These are phyloP conservation scores for Dendrophyllia cribrosa DNA, from an alignment of 64 coral and sea anemone genomes.

Conservation along the genomic window DNA sequence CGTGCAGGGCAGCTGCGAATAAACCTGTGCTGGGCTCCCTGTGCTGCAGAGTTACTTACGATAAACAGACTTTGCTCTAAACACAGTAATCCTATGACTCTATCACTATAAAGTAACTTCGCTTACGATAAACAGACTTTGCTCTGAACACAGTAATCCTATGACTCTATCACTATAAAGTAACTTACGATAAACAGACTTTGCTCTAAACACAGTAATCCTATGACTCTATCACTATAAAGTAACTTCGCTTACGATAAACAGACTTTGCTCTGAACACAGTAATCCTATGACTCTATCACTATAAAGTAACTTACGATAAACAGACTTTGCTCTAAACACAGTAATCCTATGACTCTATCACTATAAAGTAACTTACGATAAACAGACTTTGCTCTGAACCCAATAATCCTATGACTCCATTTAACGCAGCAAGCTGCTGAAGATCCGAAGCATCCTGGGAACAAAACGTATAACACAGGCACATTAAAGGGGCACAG, in stretches of 20 bases:
- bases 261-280: constrained; percentile 78
- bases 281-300: too few relatives aligned
- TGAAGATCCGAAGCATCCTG: constrained; percentile 62
- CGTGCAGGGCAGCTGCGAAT: too few relatives aligned
- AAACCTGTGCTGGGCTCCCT: too few relatives aligned
- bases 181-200: constrained; percentile 62
- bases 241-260: constrained; percentile 48
- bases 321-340: constrained; percentile 78
- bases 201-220: constrained; percentile 80
- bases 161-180: constrained; percentile 69
- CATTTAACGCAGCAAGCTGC: constrained; percentile 70
- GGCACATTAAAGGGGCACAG: too few relatives aligned
- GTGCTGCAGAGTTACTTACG: neutral
- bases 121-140: constrained; percentile 69
- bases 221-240: constrained; percentile 64
- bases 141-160: constrained; percentile 81
- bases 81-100: constrained; percentile 77
- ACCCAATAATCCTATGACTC: constrained; percentile 78
- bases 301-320: constrained; percentile 36
- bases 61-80: constrained; percentile 79
- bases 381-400: constrained; percentile 79
- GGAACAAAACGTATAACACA: neutral
- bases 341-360: constrained; percentile 77
- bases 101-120: constrained; percentile 4
- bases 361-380: constrained; percentile 19